phyloP scores from a whole-genome alignment of 2,113 vertebrate genomes.

The Syngnathoides biaculeatus region DNA sequence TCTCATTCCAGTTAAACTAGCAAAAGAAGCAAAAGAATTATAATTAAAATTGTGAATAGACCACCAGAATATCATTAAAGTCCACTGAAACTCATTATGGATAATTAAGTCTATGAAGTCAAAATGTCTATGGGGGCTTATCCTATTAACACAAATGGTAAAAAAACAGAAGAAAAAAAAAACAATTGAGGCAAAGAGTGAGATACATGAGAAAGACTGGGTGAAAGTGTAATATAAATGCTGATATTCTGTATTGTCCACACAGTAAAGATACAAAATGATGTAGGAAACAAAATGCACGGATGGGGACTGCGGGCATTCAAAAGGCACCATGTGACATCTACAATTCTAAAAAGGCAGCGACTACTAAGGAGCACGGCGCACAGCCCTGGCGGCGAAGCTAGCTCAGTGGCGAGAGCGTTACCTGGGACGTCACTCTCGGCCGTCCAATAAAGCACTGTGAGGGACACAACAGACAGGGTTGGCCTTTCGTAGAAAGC shows the following conservation, averaged over 20 bases:
- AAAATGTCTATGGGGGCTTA: constrained; percentile 22
- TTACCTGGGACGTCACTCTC: constrained; percentile 80
- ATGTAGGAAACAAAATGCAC: constrained; percentile 30
- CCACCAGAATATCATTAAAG: constrained; percentile 46
- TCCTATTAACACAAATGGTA: constrained; percentile 37
- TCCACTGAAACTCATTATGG: constrained; percentile 10
- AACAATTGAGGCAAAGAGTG: constrained; percentile 12
- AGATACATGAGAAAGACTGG: constrained; percentile 16
- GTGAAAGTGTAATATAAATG: constrained; percentile 18
- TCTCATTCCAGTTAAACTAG: constrained; percentile 16
- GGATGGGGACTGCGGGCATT: constrained; percentile 38
- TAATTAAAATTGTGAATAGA: constrained; percentile 26
- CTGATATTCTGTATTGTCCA: constrained; percentile 49
- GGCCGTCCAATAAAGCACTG: constrained; percentile 82
- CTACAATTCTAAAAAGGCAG: constrained; percentile 48
- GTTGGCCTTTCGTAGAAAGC: constrained; percentile 69
- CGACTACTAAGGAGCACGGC: constrained; percentile 60
- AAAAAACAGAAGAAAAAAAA: constrained; percentile 39
- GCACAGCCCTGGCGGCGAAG: constrained; percentile 41
- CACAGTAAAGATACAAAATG: constrained; percentile 25
- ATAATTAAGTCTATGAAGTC: constrained; percentile 6
- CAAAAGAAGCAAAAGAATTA: constrained; percentile 25
- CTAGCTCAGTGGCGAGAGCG: constrained; percentile 48
- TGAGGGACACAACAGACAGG: constrained; percentile 76
- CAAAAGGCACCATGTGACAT: constrained; percentile 54